These are phyloP conservation scores for Notothenia coriiceps DNA, from an alignment of 2,113 vertebrate genomes.

Conservation along the genomic window DNA sequence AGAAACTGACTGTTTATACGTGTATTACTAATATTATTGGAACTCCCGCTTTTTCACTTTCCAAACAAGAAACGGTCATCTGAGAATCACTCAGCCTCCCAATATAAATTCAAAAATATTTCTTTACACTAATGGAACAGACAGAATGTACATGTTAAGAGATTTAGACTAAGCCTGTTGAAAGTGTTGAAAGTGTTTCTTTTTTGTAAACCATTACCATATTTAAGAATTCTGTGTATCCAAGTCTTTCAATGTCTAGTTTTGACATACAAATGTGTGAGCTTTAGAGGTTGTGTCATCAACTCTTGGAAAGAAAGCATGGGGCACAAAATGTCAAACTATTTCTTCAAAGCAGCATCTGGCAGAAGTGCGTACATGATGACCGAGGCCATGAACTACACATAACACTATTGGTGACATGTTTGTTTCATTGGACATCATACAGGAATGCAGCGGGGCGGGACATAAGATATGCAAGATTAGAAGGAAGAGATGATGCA, in stretches of 20 bases:
- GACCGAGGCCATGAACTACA: neutral
- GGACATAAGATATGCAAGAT: slow-evolving; percentile 30
- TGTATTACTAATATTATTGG: neutral
- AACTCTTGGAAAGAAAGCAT: neutral
- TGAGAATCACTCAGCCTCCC: too few species aligned
- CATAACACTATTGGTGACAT: slow-evolving; percentile 17
- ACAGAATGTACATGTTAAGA: too few species aligned
- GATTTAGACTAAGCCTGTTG: neutral
- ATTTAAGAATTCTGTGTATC: neutral
- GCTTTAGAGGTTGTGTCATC: neutral
- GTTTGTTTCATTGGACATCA: slow-evolving; percentile 32
- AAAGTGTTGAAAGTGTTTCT: neutral
- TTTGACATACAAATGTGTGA: neutral
- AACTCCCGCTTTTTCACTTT: neutral
- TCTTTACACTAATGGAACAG: too few species aligned
- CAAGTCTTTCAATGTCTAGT: too few species aligned
- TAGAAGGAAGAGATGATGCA: slow-evolving; percentile 14
- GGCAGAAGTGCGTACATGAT: neutral
- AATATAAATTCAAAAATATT: too few species aligned
- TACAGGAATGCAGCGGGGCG: slow-evolving; percentile 34
- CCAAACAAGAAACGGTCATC: too few species aligned
- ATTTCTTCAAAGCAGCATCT: neutral
- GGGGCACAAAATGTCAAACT: neutral
- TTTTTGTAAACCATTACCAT: neutral
- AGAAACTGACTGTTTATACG: slow-evolving; percentile 10